These are phyloP conservation scores for Scelioninae gen. 1 DNA, from an alignment of 2,888 invertebrate genomes.

Conservation along the genomic window DNA sequence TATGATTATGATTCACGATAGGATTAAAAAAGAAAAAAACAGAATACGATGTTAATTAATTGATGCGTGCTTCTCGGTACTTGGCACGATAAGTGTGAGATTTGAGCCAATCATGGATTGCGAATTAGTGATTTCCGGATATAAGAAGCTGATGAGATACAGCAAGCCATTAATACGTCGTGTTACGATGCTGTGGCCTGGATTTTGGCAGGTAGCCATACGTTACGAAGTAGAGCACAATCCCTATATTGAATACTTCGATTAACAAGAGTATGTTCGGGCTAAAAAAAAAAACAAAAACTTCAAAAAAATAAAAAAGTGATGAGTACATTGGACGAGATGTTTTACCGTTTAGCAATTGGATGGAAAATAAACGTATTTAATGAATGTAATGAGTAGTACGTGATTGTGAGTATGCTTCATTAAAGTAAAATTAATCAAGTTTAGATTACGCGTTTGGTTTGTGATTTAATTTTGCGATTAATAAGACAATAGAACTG, in stretches of 20 bases:
- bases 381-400: conserved; percentile 22
- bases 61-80: conserved; percentile 22
- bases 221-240: conserved; percentile 55
- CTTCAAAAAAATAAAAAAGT: neutral
- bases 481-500: no score
- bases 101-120: conserved; percentile 34
- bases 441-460: neutral
- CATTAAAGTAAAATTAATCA: conserved; percentile 6
- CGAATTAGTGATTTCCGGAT: conserved; percentile 23
- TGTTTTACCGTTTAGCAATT: conserved; percentile 35
- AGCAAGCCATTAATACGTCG: conserved; percentile 46
- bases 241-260: conserved; percentile 38
- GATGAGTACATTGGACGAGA: conserved; percentile 21
- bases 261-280: conserved; percentile 41
- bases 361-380: conserved; percentile 11
- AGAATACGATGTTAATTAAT: conserved; percentile 9
- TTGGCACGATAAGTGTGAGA: conserved; percentile 20
- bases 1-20: no score
- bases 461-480: no score
- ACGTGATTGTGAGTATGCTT: neutral
- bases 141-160: conserved; percentile 34
- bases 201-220: conserved; percentile 63
- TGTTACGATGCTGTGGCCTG: conserved; percentile 43
- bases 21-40: neutral
- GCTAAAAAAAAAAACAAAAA: conserved; percentile 36